Percentiles rank a stretch among this genome's conserved stretches.
These are phyloP conservation scores for Punctoribates punctum DNA, from an alignment of 2,888 invertebrate genomes.

Conservation along the genomic window DNA sequence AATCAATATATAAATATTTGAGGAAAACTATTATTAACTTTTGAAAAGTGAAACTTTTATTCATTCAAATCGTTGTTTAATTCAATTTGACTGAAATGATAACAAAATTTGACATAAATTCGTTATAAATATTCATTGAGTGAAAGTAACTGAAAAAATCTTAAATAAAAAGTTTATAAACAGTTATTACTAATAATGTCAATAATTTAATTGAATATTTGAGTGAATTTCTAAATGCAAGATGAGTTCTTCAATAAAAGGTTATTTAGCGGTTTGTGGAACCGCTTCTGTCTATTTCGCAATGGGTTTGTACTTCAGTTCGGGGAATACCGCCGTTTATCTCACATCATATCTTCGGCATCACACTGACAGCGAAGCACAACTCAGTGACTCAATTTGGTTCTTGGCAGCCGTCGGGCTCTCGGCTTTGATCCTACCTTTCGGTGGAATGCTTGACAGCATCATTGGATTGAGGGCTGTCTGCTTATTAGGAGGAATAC, in stretches of 20 bases:
- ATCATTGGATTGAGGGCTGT: conserved; percentile 40
- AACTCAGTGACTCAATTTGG: conserved; percentile 40
- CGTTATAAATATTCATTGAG: too few species aligned
- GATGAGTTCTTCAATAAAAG: background rate
- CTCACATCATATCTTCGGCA: conserved; percentile 39
- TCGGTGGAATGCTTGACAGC: conserved; percentile 40
- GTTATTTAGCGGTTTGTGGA: conserved; percentile 39
- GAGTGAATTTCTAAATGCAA: background rate
- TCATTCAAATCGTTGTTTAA: too few species aligned
- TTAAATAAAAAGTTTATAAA: background rate
- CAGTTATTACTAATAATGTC: background rate
- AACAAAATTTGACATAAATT: background rate
- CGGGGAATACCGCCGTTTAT: conserved; percentile 41
- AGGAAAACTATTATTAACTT: conserved; percentile 36
- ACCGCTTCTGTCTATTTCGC: conserved; percentile 40
- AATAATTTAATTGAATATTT: background rate
- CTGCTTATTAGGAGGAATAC: conserved; percentile 38
- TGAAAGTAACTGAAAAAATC: background rate
- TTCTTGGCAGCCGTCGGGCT: conserved; percentile 41
- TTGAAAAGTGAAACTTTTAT: background rate
- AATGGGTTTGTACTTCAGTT: conserved; percentile 42
- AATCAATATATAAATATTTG: background rate
- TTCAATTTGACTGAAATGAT: background rate
- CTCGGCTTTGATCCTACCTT: conserved; percentile 40
- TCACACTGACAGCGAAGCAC: conserved; percentile 2